These are phyloP conservation scores for Masticophis lateralis DNA, from an alignment of 2,797 vertebrate genomes.

Conservation along the genomic window DNA sequence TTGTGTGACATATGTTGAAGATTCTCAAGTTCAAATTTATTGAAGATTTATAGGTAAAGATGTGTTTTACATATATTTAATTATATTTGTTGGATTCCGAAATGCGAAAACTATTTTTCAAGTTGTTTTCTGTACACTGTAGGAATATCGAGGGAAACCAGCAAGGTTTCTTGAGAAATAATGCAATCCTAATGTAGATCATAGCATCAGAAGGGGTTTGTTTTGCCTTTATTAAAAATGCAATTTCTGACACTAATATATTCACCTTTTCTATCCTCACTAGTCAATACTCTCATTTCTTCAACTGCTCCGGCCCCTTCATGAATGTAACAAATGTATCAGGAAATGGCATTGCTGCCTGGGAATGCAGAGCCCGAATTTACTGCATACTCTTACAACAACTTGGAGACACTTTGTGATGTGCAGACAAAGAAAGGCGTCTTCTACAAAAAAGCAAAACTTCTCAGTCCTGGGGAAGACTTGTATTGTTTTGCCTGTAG, in stretches of 20 bases:
- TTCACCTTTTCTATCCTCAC: constrained; percentile 32
- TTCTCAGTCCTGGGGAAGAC: constrained; percentile 73
- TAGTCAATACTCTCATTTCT: constrained; percentile 31
- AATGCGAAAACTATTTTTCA: neutral
- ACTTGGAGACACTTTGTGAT: constrained; percentile 78
- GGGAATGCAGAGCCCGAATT: constrained; percentile 79
- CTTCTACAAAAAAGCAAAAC: constrained; percentile 86
- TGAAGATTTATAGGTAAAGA: neutral
- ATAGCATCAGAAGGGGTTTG: neutral
- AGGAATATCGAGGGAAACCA: neutral
- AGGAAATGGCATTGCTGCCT: constrained; percentile 86
- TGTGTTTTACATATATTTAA: neutral
- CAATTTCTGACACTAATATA: constrained; percentile 46
- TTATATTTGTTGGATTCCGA: neutral
- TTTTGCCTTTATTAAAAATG: neutral
- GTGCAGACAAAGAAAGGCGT: constrained; percentile 82
- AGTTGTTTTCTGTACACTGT: neutral
- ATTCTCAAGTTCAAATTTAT: neutral
- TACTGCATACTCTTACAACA: constrained; percentile 77
- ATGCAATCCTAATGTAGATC: neutral
- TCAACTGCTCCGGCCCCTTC: constrained; percentile 40
- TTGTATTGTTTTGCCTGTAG: constrained; percentile 62
- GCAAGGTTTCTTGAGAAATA: neutral
- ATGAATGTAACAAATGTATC: constrained; percentile 74
- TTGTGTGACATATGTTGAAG: neutral